Conservation (phyloP, 2,888 invertebrate species). For the Arctia plantaginis region DNA sequence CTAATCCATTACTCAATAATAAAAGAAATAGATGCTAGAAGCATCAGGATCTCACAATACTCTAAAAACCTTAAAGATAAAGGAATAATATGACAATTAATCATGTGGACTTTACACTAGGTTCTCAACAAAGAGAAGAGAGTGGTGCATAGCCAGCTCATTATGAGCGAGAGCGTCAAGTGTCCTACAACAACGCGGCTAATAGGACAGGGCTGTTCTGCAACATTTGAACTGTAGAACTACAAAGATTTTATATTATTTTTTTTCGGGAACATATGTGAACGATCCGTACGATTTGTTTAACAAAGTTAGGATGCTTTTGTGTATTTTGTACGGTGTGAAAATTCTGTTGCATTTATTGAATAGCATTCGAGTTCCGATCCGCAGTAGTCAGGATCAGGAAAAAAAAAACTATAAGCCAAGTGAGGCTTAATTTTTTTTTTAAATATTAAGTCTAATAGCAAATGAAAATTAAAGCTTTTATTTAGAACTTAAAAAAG, state of each 20-base stretch:
- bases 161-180: constrained; percentile 63
- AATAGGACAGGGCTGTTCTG: constrained; percentile 58
- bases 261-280: constrained; percentile 16
- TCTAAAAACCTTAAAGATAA: too few species aligned
- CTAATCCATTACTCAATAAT: too few species aligned
- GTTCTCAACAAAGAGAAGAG: constrained; percentile 36
- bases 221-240: constrained; percentile 47
- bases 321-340: too few species aligned
- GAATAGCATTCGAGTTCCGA: too few species aligned
- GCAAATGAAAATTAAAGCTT: too few species aligned
- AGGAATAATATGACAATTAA: background rate
- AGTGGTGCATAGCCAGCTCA: constrained; percentile 56
- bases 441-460: too few species aligned
- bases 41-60: background rate
- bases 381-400: too few species aligned
- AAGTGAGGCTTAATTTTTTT: too few species aligned
- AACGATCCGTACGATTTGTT: background rate
- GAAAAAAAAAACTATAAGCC: too few species aligned
- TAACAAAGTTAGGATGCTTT: background rate
- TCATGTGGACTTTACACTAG: background rate
- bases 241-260: constrained; percentile 18
- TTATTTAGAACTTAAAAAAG: too few species aligned
- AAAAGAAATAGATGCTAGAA: too few species aligned
- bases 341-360: too few species aligned
- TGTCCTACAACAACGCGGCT: constrained; percentile 55